phyloP scores from a whole-genome alignment of 2,888 invertebrate species.

The Mythimna ferrago region DNA sequence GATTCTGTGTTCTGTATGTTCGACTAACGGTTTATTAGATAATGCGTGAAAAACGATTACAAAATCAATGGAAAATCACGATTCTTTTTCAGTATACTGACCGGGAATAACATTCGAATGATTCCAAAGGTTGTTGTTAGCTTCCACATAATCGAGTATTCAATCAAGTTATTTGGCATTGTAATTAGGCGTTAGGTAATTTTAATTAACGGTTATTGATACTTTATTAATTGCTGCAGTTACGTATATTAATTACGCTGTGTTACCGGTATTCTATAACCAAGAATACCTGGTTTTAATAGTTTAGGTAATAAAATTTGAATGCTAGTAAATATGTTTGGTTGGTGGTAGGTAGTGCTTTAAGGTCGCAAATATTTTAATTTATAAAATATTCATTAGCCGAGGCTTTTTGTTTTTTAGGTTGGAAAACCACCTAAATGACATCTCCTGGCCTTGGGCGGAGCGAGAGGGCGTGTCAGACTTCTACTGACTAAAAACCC shows the following conservation, averaged over 20 bases:
- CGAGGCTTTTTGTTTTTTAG: no score
- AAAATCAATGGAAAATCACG: slow-evolving; percentile 44
- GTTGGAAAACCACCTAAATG: no score
- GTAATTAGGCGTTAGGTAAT: slow-evolving; percentile 53
- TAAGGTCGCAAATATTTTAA: neutral
- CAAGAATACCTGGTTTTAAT: slow-evolving; percentile 32
- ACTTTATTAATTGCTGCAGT: slow-evolving; percentile 46
- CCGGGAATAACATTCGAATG: slow-evolving; percentile 17
- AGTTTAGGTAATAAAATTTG: slow-evolving; percentile 11
- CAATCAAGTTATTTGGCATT: slow-evolving; percentile 33
- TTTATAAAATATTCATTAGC: neutral
- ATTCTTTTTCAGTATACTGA: slow-evolving; percentile 31
- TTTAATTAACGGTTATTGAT: slow-evolving; percentile 54
- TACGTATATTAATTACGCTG: slow-evolving; percentile 43
- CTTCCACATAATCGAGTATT: slow-evolving; percentile 23
- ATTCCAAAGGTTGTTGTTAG: slow-evolving; percentile 16
- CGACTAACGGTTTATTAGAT: slow-evolving; percentile 3
- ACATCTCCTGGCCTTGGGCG: no score
- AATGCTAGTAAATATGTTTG: neutral
- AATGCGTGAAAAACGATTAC: slow-evolving; percentile 44
- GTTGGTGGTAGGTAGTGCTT: neutral
- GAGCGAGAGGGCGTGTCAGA: no score
- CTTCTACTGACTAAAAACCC: no score
- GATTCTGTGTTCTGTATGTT: neutral
- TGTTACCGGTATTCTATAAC: slow-evolving; percentile 26